These are phyloP conservation scores for Neelides folsomi DNA, from an alignment of 2,888 invertebrate genomes.

Conservation along the genomic window DNA sequence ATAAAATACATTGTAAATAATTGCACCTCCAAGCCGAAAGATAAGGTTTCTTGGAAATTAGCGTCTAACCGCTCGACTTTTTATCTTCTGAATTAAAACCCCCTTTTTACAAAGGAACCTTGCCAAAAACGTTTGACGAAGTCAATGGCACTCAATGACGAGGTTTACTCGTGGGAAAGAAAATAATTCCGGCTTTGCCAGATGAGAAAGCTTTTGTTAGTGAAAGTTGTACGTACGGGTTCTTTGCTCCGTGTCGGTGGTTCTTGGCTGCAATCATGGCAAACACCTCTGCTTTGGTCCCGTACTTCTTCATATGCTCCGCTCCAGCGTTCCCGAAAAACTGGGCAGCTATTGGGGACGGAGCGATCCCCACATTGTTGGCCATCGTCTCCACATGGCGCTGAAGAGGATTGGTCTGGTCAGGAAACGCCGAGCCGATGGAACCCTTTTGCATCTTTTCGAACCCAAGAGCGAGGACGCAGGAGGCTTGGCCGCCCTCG, in stretches of 20 bases:
- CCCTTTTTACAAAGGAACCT: no score
- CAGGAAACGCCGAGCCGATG: constrained; percentile 51
- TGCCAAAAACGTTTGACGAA: no score
- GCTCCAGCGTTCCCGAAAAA: constrained; percentile 91
- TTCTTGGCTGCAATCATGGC: constrained; percentile 98
- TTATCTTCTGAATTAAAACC: no score
- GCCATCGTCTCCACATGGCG: constrained; percentile 74
- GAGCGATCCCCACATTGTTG: constrained; percentile 63
- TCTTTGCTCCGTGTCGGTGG: constrained; percentile 89
- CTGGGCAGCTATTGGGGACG: constrained; percentile 80
- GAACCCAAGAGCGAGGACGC: constrained; percentile 86
- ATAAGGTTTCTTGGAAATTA: no score
- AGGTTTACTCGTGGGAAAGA: not conserved
- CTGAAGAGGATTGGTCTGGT: constrained; percentile 79
- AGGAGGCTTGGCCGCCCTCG: constrained; percentile 73
- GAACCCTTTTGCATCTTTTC: constrained; percentile 97
- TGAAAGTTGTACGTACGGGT: constrained; percentile 54
- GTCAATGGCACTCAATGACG: no score
- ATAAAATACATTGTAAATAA: no score
- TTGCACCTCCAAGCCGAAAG: no score
- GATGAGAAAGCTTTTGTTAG: not conserved
- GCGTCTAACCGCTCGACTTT: no score
- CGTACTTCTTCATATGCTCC: constrained; percentile 93
- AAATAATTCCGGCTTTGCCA: constrained; percentile 1
- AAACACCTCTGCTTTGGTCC: constrained; percentile 80